Evolutionary conservation across 2,113 vertebrate species (phyloP).

Genomic region (Thomomys bottae): DNA sequence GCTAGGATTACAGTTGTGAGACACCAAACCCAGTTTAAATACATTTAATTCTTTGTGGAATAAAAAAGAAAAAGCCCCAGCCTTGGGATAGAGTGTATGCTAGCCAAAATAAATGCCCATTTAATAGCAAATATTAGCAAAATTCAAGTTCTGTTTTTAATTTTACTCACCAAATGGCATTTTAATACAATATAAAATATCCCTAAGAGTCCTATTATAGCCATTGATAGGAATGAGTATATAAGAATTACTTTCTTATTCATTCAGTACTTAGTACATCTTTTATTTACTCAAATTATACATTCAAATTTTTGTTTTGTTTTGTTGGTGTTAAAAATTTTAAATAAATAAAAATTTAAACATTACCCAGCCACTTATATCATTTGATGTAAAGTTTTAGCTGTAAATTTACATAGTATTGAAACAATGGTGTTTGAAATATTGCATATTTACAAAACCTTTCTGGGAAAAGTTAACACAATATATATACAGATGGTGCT

Average conservation of each 20-base stretch:
- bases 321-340: too few species aligned
- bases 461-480: conserved; percentile 6
- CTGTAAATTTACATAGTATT: neutral
- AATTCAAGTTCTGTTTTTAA: neutral
- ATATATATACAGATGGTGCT: neutral
- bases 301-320: neutral
- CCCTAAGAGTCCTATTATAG: neutral
- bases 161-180: conserved; percentile 17
- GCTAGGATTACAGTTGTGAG: too few species aligned
- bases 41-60: neutral
- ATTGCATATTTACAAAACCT: neutral
- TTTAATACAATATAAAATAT: neutral
- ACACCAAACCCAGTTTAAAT: too few species aligned
- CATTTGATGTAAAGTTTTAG: conserved; percentile 1
- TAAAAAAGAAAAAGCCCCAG: conserved; percentile 28
- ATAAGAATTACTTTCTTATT: neutral
- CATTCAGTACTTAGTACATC: neutral
- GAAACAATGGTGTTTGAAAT: neutral
- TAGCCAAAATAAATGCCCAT: neutral
- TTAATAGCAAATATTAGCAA: conserved; percentile 20
- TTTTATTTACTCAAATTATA: neutral
- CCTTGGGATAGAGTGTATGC: neutral
- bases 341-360: neutral
- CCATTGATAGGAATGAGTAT: neutral
- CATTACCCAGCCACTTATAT: neutral